These are phyloP conservation scores for Drosophila setosimentum DNA, from an alignment of 2,888 invertebrate genomes.

Conservation along the genomic window DNA sequence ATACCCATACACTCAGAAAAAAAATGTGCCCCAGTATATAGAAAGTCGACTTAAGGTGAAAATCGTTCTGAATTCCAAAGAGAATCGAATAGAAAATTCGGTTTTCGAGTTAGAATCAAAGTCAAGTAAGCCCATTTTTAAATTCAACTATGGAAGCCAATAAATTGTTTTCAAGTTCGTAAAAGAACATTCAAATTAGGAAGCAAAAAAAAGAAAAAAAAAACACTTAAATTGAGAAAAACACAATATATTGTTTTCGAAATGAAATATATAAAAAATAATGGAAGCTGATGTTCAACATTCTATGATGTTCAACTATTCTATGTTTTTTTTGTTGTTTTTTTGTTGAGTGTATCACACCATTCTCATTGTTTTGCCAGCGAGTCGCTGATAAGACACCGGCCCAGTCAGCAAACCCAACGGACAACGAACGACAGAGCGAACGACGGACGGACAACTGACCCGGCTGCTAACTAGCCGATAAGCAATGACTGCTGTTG, in stretches of 20 bases:
- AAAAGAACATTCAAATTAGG: neutral
- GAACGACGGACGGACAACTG: constrained; percentile 22
- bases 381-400: constrained; percentile 45
- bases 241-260: neutral
- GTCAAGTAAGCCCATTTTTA: neutral
- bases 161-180: neutral
- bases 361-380: constrained; percentile 42
- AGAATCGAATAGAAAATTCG: neutral
- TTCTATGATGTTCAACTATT: too few relatives aligned
- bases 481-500: constrained; percentile 30
- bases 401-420: constrained; percentile 43
- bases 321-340: too few relatives aligned
- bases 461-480: constrained; percentile 60
- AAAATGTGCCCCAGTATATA: neutral
- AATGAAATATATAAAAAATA: neutral
- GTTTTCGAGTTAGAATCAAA: neutral
- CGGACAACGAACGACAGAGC: constrained; percentile 12
- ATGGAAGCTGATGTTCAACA: neutral
- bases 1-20: neutral
- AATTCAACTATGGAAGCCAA: neutral
- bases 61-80: neutral
- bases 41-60: neutral
- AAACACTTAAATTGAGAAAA: neutral
- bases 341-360: neutral
- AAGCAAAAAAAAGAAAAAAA: neutral